Conservation (phyloP, 2,113 vertebrate genomes). For the Galeopterus variegatus region DNA sequence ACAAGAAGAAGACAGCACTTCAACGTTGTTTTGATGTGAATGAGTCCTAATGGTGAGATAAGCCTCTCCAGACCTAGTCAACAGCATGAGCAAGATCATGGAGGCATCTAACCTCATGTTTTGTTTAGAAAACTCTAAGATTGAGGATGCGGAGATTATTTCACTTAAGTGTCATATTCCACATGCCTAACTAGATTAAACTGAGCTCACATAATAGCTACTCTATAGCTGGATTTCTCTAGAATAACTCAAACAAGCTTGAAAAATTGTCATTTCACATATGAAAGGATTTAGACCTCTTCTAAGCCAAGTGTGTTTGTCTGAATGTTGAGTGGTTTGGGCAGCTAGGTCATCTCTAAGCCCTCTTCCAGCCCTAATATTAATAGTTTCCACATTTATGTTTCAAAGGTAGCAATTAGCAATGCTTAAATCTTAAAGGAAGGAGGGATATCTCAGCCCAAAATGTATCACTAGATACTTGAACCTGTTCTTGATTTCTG, state of each 20-base stretch:
- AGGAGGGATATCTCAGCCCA: background rate
- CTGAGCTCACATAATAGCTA: background rate
- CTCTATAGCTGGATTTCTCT: slow-evolving; percentile 1
- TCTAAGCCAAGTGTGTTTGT: background rate
- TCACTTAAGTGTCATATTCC: background rate
- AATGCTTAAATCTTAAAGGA: slow-evolving; percentile 36
- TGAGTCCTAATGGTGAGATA: background rate
- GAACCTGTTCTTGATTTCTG: slow-evolving; percentile 3
- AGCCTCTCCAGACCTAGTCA: background rate
- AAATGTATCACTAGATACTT: background rate
- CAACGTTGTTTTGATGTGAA: background rate
- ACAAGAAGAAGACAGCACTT: background rate
- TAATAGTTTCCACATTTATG: background rate
- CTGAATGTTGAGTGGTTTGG: background rate
- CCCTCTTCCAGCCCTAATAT: background rate
- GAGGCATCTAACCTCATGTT: background rate
- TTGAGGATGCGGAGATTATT: background rate
- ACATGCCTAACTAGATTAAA: slow-evolving; percentile 1
- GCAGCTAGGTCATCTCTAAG: background rate
- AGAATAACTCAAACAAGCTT: slow-evolving; percentile 5
- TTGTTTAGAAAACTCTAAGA: slow-evolving; percentile 22
- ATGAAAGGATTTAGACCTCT: background rate
- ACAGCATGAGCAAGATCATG: background rate
- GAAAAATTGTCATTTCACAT: slow-evolving; percentile 23
- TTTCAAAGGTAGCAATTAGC: background rate